These are phyloP conservation scores for Nycteola revayana DNA, from an alignment of 2,888 invertebrate species.

Conservation along the genomic window DNA sequence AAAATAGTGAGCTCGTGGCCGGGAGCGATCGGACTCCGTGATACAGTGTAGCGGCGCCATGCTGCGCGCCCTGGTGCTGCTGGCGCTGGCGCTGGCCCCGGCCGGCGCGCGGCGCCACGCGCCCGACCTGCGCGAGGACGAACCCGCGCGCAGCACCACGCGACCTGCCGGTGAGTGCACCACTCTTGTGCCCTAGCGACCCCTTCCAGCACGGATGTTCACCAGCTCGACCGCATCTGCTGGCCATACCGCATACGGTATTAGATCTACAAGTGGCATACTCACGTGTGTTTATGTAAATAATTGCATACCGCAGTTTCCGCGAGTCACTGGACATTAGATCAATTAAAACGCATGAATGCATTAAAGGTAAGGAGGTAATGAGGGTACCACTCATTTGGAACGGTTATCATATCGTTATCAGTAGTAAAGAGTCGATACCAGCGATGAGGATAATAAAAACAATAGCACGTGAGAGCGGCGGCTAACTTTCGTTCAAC, in stretches of 20 bases:
- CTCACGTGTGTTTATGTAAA: constrained; percentile 63
- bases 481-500: constrained; percentile 43
- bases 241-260: too few relatives aligned
- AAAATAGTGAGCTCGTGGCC: constrained; percentile 77
- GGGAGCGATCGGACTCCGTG: constrained; percentile 55
- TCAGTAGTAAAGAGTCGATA: constrained; percentile 47
- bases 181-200: background rate
- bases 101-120: constrained; percentile 80
- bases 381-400: constrained; percentile 14
- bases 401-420: constrained; percentile 54
- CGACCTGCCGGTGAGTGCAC: constrained; percentile 85
- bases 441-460: constrained; percentile 62
- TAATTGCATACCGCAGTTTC: constrained; percentile 57
- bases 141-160: constrained; percentile 84
- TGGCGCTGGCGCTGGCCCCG: constrained; percentile 52
- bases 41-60: constrained; percentile 56
- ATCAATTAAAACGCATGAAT: constrained; percentile 47
- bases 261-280: constrained; percentile 23
- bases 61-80: constrained; percentile 70
- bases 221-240: too few relatives aligned
- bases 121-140: constrained; percentile 85
- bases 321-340: constrained; percentile 37
- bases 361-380: constrained; percentile 18
- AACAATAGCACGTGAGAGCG: constrained; percentile 76
- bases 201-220: too few relatives aligned